Conservation (phyloP, 2,888 invertebrate species). For the Pyrochroa serraticornis region DNA sequence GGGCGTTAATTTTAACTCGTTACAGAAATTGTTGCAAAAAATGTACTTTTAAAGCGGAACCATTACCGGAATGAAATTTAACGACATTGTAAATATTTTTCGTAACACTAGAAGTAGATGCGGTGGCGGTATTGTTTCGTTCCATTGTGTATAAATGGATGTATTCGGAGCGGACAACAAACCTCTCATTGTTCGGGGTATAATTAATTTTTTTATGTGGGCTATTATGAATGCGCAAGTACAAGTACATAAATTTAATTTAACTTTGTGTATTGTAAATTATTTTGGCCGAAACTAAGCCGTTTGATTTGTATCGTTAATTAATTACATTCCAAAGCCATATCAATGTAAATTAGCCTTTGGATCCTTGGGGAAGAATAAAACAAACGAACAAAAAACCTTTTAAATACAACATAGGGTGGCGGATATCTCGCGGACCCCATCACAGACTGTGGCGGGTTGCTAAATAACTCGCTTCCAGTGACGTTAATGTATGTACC, state of each 20-base stretch:
- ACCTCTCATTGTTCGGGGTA: no score
- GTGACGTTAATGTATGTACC: slow-evolving; percentile 25
- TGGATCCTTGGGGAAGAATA: slow-evolving; percentile 32
- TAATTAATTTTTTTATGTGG: no score
- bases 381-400: slow-evolving; percentile 32
- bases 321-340: slow-evolving; percentile 32
- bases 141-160: no score
- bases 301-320: slow-evolving; percentile 32
- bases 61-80: slow-evolving; percentile 5
- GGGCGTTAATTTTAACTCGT: no score
- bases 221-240: no score
- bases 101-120: no score
- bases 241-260: no score
- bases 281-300: not conserved
- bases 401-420: slow-evolving; percentile 28
- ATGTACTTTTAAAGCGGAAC: not conserved
- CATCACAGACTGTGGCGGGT: slow-evolving; percentile 18
- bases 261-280: not conserved
- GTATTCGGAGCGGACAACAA: no score
- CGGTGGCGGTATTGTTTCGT: no score
- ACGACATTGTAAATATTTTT: slow-evolving; percentile 7
- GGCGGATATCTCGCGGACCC: slow-evolving; percentile 25
- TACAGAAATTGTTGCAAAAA: no score
- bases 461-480: slow-evolving; percentile 14
- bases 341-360: slow-evolving; percentile 33